Base-by-base conservation (phyloP, 2,113 vertebrate genomes). In the Myrmophylax atrothorax region DNA sequence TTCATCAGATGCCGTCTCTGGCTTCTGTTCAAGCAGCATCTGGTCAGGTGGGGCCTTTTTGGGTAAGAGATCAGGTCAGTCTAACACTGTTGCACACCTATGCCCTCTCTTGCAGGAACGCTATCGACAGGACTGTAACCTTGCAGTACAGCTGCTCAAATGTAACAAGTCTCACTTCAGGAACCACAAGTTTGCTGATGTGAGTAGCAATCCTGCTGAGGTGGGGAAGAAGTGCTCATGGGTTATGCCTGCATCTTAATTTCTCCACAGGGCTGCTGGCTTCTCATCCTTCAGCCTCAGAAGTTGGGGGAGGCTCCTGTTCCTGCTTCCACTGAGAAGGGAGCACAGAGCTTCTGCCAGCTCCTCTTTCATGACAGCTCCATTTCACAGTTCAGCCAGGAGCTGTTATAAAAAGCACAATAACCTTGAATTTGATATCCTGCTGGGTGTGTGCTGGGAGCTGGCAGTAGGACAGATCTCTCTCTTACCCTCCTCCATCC, bases 91-190 rank as follows among this genome's bases (percentile, higher is more conserved):
- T 86, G 83, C 53, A 77, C 46, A 23, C 29, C 59, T 93, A 18
- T 97, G 66, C 58, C 84, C 66, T n/a, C 91, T 40, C 94, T 91
- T 96, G 40, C 91, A 99, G 99, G 99, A 99, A 60, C 98, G 99
- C 8, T 99, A 99, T 96, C 98, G 99, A 37, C 99, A 99, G 96
- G 99, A 99, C 97, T 99, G 99, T 93, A 99, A 99, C 95, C 96
- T 99, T 74, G 99, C 99, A 2, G 99, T 99, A 68, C 99, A 99
- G 98, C 98, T 99, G 75, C 98, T 99, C 78, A 99, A 99, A 96
- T 99, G 99, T 98, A 99, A 99, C 98, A 99, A 99, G 97, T 99
- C 99, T 15, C 99, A 99, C 91, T 99, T 99, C 98, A 99, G 99
- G 92, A 99, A 99, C 97, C 99, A 99, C 98, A 99, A 99, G 96